Evolutionary conservation across 2,888 invertebrate species (phyloP).

Genomic region (Crocallis elinguaria): DNA sequence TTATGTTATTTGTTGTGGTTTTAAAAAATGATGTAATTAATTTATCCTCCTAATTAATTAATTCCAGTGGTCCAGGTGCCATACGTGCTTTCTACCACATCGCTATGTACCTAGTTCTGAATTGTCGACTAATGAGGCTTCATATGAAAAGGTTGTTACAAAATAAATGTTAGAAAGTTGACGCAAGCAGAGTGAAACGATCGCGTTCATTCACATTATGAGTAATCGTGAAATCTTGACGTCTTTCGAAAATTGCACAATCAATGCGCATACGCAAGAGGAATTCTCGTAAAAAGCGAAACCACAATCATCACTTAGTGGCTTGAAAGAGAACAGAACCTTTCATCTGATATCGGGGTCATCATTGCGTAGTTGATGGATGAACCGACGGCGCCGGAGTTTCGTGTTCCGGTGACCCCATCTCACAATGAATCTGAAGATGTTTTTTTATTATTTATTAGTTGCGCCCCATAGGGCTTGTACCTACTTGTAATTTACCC

Average conservation of each 20-base stretch:
- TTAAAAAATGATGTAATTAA: too few relatives aligned
- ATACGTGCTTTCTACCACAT: too few relatives aligned
- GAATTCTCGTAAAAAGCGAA: constrained; percentile 8
- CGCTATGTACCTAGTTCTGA: too few relatives aligned
- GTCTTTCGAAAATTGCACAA: constrained; percentile 30
- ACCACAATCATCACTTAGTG: constrained; percentile 10
- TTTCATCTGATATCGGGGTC: constrained; percentile 21
- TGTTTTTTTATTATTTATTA: not conserved
- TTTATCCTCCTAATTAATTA: too few relatives aligned
- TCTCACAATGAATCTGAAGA: not conserved
- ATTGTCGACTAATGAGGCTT: not conserved
- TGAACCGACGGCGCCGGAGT: too few relatives aligned
- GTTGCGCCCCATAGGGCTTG: not conserved
- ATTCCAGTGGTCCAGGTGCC: too few relatives aligned
- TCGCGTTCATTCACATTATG: constrained; percentile 31
- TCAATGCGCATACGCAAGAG: constrained; percentile 16
- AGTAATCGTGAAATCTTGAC: constrained; percentile 37
- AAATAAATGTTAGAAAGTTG: constrained; percentile 33
- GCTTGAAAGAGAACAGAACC: constrained; percentile 7
- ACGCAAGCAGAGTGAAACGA: constrained; percentile 26
- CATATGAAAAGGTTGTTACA: constrained; percentile 17
- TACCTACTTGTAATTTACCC: too few relatives aligned
- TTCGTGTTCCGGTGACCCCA: not conserved
- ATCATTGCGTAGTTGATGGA: constrained; percentile 9
- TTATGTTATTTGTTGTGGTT: too few relatives aligned